Conservation (phyloP, 1,140 invertebrate species). For the Trichogramma pretiosum region DNA sequence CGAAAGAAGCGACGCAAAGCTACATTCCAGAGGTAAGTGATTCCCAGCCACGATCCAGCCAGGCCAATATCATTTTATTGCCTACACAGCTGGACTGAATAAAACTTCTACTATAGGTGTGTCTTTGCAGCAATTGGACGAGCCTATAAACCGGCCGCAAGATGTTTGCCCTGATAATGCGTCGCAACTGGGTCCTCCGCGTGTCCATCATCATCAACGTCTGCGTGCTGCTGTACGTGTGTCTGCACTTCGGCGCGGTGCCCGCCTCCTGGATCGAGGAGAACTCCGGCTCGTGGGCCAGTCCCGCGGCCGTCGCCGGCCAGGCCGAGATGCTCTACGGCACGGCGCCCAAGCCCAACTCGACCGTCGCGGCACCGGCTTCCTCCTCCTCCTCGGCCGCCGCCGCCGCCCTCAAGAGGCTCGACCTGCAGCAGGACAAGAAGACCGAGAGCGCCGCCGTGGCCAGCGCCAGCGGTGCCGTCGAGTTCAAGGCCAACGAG, state of each 20-base stretch:
- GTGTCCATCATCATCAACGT: constrained; percentile 66
- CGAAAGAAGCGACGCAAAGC: constrained; percentile 14
- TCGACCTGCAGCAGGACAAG: background rate
- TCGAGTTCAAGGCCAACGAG: constrained; percentile 6
- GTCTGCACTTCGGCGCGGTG: constrained; percentile 44
- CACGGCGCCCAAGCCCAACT: constrained; percentile 2
- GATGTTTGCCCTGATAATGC: constrained; percentile 38
- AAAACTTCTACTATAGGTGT: too few relatives aligned
- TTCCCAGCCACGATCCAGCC: too few relatives aligned
- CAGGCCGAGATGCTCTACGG: constrained; percentile 17
- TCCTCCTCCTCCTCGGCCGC: background rate
- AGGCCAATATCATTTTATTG: too few relatives aligned
- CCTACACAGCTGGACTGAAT: too few relatives aligned
- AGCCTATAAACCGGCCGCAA: too few relatives aligned
- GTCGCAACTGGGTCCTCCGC: constrained; percentile 62
- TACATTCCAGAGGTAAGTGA: too few relatives aligned
- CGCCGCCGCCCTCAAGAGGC: too few relatives aligned
- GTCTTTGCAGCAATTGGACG: too few relatives aligned
- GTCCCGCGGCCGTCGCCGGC: constrained; percentile 7
- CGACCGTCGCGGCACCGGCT: constrained; percentile 17
- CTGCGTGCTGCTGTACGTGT: constrained; percentile 61
- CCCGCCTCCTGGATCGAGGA: constrained; percentile 43
- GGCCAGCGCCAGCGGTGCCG: background rate
- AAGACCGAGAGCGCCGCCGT: background rate
- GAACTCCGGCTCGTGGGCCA: constrained; percentile 26